Conservation (phyloP, 1,140 invertebrate species). For the Heliothis subflexa region DNA sequence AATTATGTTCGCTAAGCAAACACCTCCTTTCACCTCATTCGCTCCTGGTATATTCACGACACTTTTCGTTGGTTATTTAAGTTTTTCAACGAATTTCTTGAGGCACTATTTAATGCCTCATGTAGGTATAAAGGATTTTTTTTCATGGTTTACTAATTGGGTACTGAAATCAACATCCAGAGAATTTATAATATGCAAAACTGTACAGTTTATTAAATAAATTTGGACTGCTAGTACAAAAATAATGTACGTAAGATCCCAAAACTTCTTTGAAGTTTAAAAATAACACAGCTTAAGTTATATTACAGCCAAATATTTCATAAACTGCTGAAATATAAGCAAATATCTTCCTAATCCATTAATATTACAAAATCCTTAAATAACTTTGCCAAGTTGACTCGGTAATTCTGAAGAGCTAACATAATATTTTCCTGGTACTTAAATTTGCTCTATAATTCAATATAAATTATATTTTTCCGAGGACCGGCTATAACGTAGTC, state of each 20-base stretch:
- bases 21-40: conserved; percentile 48
- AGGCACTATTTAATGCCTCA: no score
- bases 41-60: conserved; percentile 6
- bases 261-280: no score
- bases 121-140: no score
- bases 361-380: conserved; percentile 14
- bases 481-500: conserved; percentile 5
- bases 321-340: no score
- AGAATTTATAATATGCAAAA: no score
- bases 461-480: neutral
- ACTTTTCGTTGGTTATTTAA: conserved; percentile 16
- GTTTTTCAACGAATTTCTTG: neutral
- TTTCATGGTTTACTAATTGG: no score
- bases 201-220: no score
- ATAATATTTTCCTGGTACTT: conserved; percentile 18
- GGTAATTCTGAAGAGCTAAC: conserved; percentile 15
- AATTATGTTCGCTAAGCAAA: conserved; percentile 55
- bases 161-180: no score
- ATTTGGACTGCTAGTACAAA: no score
- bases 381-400: conserved; percentile 11
- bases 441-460: conserved; percentile 30
- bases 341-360: conserved; percentile 14
- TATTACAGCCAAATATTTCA: no score
- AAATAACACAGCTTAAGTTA: no score
- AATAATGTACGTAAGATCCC: no score